A percentile compares a stretch with the other conserved stretches of the same genome.
phyloP scores from a whole-genome alignment of 2,797 vertebrate species.

The Euthynnus affinis region DNA sequence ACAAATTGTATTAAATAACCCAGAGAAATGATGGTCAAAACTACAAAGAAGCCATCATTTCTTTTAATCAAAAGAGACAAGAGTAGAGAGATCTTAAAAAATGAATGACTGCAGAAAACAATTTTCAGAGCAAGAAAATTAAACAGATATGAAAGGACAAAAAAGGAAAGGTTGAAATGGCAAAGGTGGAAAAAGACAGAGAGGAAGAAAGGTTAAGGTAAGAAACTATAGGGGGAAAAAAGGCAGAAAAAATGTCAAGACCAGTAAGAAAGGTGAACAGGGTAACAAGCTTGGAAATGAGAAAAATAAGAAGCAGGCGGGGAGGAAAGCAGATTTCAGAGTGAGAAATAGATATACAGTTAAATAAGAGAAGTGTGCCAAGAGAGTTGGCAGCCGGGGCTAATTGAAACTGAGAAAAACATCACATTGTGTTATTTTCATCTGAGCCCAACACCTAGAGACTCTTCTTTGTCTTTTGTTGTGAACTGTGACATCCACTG shows the following conservation, averaged over 20 bases:
- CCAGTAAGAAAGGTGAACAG: background rate
- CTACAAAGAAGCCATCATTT: slow-evolving; percentile 30
- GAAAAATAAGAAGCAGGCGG: slow-evolving; percentile 7
- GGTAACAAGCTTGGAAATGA: background rate
- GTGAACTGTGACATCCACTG: slow-evolving; percentile 33
- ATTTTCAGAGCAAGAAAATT: slow-evolving; percentile 11
- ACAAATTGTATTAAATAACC: slow-evolving; percentile 40
- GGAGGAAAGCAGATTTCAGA: slow-evolving; percentile 5
- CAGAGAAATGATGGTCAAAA: slow-evolving; percentile 22
- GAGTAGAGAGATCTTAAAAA: slow-evolving; percentile 33
- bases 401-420: slow-evolving; percentile 50
- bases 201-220: slow-evolving; percentile 19
- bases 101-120: slow-evolving; percentile 15
- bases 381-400: background rate
- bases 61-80: slow-evolving; percentile 46
- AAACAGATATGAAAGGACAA: slow-evolving; percentile 16
- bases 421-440: slow-evolving; percentile 41
- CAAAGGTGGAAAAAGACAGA: background rate
- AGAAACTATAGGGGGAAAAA: background rate
- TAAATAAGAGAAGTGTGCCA: slow-evolving; percentile 1
- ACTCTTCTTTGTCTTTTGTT: slow-evolving; percentile 26
- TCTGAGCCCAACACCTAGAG: slow-evolving; percentile 28
- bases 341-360: slow-evolving; percentile 6
- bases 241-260: slow-evolving; percentile 20
- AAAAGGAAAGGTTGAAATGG: slow-evolving; percentile 33